Evolutionary conservation across 2,888 invertebrate species (phyloP).

Genomic region (Mellilla xanthometata): DNA sequence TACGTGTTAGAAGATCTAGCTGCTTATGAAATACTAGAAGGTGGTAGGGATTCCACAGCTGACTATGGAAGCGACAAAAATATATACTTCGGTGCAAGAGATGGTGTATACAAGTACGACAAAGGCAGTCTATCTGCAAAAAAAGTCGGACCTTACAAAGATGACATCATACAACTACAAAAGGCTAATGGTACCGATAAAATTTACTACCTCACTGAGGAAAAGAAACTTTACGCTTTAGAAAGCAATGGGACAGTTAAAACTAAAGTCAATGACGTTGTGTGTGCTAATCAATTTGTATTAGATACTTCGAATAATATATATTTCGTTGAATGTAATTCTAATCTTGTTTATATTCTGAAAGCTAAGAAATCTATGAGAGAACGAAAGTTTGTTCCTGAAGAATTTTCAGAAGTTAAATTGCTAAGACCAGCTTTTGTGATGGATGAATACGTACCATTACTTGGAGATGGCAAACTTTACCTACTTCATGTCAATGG

Average conservation of each 20-base stretch:
- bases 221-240: conserved; percentile 49
- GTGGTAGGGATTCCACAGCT: conserved; percentile 59
- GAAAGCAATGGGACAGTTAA: conserved; percentile 52
- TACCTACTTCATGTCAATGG: conserved; percentile 57
- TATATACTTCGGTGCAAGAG: conserved; percentile 56
- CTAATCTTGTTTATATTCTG: conserved; percentile 48
- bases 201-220: conserved; percentile 49
- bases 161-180: conserved; percentile 60
- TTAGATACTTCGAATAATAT: conserved; percentile 62
- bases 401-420: conserved; percentile 50
- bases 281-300: conserved; percentile 61
- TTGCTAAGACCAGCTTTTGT: conserved; percentile 60
- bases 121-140: conserved; percentile 54
- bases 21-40: conserved; percentile 63
- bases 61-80: conserved; percentile 49
- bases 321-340: conserved; percentile 56
- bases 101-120: conserved; percentile 57
- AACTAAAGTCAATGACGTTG: conserved; percentile 41
- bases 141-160: conserved; percentile 53
- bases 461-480: conserved; percentile 54
- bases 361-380: conserved; percentile 41
- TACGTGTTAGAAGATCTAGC: conserved; percentile 64
- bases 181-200: conserved; percentile 57
- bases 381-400: conserved; percentile 40
- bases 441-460: conserved; percentile 59